These are phyloP conservation scores for Mus musculus DNA, from an alignment of 2,113 vertebrate species.

Conservation along the genomic window GRCm39 chr3:22048501-22049000, in stretches of 20 bases:
- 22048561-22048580: neutral
- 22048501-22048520: neutral
- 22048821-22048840: neutral
- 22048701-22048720: neutral
- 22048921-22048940: slow-evolving; percentile 23
- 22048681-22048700: neutral
- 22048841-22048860: neutral
- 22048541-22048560: neutral
- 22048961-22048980: slow-evolving; percentile 25
- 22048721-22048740: neutral
- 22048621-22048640: neutral
- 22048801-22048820: neutral
- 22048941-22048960: slow-evolving; percentile 11
- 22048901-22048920: slow-evolving; percentile 34
- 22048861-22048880: neutral
- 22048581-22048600: neutral
- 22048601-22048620: neutral
- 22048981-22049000: neutral
- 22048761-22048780: neutral
- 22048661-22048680: neutral
- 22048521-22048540: neutral
- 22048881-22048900: neutral
- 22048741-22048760: neutral
- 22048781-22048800: neutral
- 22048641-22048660: neutral